These are phyloP conservation scores for Crambe crambe DNA, from an alignment of 37 sponge, comb jelly and placozoan species.

Conservation along the genomic window DNA sequence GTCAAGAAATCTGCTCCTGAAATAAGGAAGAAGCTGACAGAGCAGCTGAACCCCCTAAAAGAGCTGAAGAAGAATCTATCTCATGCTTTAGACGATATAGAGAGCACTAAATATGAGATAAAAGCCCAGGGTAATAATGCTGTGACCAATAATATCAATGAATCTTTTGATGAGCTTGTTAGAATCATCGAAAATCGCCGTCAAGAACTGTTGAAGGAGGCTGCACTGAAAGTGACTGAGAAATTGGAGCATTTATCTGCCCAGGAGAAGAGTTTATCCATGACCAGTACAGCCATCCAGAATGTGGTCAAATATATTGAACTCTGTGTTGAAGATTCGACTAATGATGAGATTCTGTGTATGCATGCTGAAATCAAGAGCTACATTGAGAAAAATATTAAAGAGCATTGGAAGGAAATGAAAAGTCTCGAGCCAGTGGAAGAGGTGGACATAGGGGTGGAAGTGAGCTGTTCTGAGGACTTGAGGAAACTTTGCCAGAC, in stretches of 20 bases:
- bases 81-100: not conserved
- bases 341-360: constrained; percentile 19
- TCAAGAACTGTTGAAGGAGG: no score
- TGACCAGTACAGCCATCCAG: not conserved
- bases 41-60: not conserved
- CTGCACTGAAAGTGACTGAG: no score
- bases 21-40: constrained; percentile 7
- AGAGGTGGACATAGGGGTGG: no score
- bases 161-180: constrained; percentile 21
- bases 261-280: constrained; percentile 9
- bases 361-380: no score
- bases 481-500: constrained; percentile 7
- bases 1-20: no score
- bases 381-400: not conserved
- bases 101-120: not conserved
- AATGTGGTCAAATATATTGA: constrained; percentile 28
- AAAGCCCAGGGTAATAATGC: not conserved
- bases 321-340: not conserved
- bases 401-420: not conserved
- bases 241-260: constrained; percentile 5
- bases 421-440: not conserved
- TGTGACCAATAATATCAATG: not conserved
- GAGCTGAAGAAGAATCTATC: not conserved
- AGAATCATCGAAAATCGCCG: constrained; percentile 9
- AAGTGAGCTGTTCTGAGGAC: not conserved